These are phyloP conservation scores for Notodonta ziczac DNA, from an alignment of 2,888 invertebrate species.

Conservation along the genomic window DNA sequence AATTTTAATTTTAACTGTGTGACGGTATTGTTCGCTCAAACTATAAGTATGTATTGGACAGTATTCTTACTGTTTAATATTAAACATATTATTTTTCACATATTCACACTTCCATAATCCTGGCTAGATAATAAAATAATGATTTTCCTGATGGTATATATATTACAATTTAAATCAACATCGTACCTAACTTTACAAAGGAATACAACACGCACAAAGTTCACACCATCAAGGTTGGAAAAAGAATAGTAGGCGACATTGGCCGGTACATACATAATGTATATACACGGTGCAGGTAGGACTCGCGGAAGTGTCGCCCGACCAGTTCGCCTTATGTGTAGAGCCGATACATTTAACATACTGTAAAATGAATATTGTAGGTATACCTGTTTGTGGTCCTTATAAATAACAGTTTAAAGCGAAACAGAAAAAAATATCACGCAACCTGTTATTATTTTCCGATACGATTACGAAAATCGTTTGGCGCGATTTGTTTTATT, in stretches of 20 bases:
- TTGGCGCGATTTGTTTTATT: no score
- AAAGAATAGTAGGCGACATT: slow-evolving; percentile 77
- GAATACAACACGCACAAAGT: slow-evolving; percentile 34
- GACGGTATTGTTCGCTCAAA: no score
- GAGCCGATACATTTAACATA: slow-evolving; percentile 52
- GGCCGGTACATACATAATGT: slow-evolving; percentile 61
- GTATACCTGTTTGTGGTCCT: slow-evolving; percentile 39
- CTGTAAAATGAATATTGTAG: slow-evolving; percentile 38
- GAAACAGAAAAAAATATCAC: no score
- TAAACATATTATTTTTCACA: no score
- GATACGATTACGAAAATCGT: no score
- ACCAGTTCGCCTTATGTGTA: slow-evolving; percentile 72
- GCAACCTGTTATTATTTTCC: no score
- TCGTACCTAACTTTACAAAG: slow-evolving; percentile 2
- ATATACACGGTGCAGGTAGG: slow-evolving; percentile 60
- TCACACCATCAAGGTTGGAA: slow-evolving; percentile 65
- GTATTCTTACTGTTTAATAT: no score
- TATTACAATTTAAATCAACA: background rate
- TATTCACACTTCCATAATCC: no score
- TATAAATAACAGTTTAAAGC: slow-evolving; percentile 22
- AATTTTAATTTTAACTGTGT: no score
- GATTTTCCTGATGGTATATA: background rate
- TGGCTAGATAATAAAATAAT: background rate
- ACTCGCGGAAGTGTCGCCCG: slow-evolving; percentile 72
- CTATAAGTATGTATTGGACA: no score